These are phyloP conservation scores for Fulica atra DNA, from an alignment of 2,113 vertebrate genomes.

Conservation along the genomic window DNA sequence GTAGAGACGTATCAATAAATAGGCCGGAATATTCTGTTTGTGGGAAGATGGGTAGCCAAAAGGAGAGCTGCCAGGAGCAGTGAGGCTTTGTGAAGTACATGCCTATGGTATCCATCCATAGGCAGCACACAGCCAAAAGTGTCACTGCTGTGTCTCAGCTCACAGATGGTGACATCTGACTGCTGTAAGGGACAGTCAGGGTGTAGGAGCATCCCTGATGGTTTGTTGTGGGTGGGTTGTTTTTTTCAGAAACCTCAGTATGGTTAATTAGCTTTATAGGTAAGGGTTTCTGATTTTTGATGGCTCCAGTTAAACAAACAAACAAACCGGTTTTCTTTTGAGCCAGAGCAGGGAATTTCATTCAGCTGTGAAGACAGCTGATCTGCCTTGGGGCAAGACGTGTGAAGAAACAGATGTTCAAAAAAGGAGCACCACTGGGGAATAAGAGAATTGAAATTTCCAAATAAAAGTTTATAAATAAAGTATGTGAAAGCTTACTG, in stretches of 20 bases:
- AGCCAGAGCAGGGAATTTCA: slow-evolving; percentile 16
- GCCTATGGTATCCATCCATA: background rate
- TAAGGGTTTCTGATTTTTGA: background rate
- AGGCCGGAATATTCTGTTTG: background rate
- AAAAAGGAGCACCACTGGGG: slow-evolving; percentile 1
- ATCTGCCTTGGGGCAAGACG: slow-evolving; percentile 25
- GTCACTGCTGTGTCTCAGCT: background rate
- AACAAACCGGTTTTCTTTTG: background rate
- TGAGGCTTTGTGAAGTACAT: background rate
- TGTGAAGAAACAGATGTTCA: slow-evolving; percentile 28
- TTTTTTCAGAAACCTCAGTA: background rate
- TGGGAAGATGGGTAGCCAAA: background rate
- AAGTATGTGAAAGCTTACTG: background rate
- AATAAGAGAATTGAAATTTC: slow-evolving; percentile 2
- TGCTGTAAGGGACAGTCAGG: background rate
- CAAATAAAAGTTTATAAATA: slow-evolving; percentile 9
- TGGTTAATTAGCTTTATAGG: background rate
- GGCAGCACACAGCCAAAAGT: background rate
- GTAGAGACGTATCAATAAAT: background rate
- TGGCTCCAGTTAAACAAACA: background rate
- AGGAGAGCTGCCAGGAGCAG: background rate
- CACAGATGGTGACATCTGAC: background rate
- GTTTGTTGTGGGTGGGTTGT: too few relatives aligned
- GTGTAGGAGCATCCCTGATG: background rate
- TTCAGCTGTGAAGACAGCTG: slow-evolving; percentile 51